Conservation (phyloP, 64 coral and sea anemone genomes). For the Stylophora pistillata region DNA sequence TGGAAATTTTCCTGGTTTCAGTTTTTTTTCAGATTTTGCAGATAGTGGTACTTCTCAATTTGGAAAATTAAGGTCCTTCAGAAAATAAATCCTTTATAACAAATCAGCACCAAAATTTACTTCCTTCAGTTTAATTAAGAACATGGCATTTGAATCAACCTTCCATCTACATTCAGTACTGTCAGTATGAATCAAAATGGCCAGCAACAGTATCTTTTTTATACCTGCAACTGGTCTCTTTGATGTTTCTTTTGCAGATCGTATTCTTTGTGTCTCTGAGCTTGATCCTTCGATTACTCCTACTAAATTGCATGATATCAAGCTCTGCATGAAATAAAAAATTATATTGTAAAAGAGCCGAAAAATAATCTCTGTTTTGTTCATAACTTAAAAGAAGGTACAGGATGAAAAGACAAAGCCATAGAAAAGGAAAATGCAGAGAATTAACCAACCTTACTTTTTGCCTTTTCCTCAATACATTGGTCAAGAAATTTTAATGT, state of each 20-base stretch:
- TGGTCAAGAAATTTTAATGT: slow-evolving; percentile 81
- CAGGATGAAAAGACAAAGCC: not conserved
- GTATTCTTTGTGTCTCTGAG: slow-evolving; percentile 65
- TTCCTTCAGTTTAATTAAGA: too few relatives aligned
- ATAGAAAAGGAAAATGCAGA: not conserved
- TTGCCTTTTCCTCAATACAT: slow-evolving; percentile 52
- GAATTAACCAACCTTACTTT: slow-evolving; percentile 41
- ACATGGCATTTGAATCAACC: too few relatives aligned
- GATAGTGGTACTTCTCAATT: too few relatives aligned
- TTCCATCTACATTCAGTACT: not conserved
- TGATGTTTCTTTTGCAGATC: slow-evolving; percentile 75
- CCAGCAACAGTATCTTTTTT: not conserved
- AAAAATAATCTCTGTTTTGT: not conserved
- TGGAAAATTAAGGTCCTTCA: too few relatives aligned
- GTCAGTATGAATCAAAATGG: not conserved
- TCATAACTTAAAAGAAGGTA: too few relatives aligned
- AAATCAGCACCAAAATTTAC: too few relatives aligned
- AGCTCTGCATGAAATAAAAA: slow-evolving; percentile 30
- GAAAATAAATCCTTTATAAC: too few relatives aligned
- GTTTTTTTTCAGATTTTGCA: too few relatives aligned
- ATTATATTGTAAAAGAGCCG: too few relatives aligned
- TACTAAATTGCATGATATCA: slow-evolving; percentile 47
- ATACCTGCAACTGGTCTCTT: slow-evolving; percentile 59
- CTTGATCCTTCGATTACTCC: slow-evolving; percentile 79
- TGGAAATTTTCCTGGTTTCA: too few relatives aligned